These are phyloP conservation scores for Elysia chlorotica DNA, from an alignment of 1,140 invertebrate species.

Conservation along the genomic window DNA sequence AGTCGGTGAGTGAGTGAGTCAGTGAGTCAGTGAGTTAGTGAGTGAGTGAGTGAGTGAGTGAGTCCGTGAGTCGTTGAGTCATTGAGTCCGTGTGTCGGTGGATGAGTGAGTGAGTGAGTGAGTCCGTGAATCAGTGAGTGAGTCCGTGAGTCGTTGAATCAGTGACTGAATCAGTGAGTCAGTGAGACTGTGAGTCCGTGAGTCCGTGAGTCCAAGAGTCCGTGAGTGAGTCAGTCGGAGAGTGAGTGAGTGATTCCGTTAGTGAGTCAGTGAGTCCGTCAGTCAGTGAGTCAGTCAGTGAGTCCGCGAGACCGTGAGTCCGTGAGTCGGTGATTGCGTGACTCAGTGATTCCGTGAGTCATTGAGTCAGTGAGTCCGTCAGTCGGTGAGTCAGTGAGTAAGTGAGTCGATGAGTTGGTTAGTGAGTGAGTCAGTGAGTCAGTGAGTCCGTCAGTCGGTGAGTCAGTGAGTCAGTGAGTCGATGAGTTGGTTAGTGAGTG, in stretches of 20 bases:
- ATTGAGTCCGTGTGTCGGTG: background rate
- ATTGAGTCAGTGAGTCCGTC: background rate
- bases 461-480: no score
- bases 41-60: background rate
- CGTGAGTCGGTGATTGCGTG: background rate
- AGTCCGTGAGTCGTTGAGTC: background rate
- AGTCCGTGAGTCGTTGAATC: background rate
- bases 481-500: no score
- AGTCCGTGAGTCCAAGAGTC: background rate
- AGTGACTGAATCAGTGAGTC: background rate
- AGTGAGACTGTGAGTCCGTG: background rate
- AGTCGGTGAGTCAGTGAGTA: background rate
- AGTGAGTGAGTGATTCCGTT: background rate
- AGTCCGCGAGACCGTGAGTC: background rate
- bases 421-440: background rate
- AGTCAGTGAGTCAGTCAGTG: background rate
- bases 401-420: background rate
- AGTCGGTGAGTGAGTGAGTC: background rate
- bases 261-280: background rate
- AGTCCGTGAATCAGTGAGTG: background rate
- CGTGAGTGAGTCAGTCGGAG: background rate
- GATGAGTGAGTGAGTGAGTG: background rate
- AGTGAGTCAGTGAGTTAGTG: conserved; percentile 1
- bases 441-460: background rate
- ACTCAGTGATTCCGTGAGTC: background rate